Base-by-base conservation (phyloP, 53 echinoderm and acorn worm species). In the Paracentrotus lividus region DNA sequence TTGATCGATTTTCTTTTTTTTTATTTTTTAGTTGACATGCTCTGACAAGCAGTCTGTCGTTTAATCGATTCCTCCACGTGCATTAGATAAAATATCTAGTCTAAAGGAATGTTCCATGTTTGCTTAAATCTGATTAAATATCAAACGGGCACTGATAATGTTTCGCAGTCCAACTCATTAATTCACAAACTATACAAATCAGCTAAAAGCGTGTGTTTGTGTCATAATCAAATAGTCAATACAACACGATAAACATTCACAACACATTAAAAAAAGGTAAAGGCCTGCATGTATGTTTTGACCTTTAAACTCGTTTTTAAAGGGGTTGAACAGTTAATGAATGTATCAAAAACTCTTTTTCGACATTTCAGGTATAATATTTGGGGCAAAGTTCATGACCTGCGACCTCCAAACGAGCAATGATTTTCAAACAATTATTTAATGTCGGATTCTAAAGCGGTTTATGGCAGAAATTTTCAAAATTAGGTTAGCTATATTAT, bases 341-440 rank as follows among this genome's bases (percentile, higher is more conserved):
- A 54, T 13, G n/a, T n/a, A n/a, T n/a, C n/a, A n/a, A n/a, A n/a
- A n/a, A n/a, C n/a, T n/a, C n/a, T n/a, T 8, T 26, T 61, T 8
- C 26, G 29, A 61, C 29, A 61, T 12, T 27, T 61, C 27, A 34
- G 38, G 3, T 4, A 40, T n/a, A n/a, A 18, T 34, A 69, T 69
- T 69, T 69, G 38, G 69, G 69, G 69, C 69, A 69, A n/a, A n/a
- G 36, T 34, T 36, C 15, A 16, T 69, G 69, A 69, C 69, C 69
- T 38, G n/a, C 8, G 36, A 3, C 38, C 16, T 69, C 18, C 36
- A 14, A 12, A 69, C 31, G 26, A 6, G 69, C 69, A 34, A 69
- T 38, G 69, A 69, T 69, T 69, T 69, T 16, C 38, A 69, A 69
- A 69, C n/a, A n/a, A n/a, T n/a, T 69, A 38, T 69, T 69, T 69